These are phyloP conservation scores for Drosophila malerkotliana DNA, from an alignment of 1,140 invertebrate species.

Conservation along the genomic window DNA sequence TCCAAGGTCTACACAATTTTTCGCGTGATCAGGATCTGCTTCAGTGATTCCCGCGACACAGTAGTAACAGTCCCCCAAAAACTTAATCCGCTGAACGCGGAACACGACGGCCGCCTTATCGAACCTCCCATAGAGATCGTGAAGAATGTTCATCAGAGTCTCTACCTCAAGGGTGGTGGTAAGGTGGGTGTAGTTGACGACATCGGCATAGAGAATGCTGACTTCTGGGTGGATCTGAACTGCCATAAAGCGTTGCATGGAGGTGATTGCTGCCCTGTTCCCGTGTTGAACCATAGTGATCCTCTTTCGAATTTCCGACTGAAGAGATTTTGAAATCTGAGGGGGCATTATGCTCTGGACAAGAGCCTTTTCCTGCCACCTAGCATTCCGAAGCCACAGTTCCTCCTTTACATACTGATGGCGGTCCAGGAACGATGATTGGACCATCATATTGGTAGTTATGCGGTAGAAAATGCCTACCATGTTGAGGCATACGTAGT, in stretches of 20 bases:
- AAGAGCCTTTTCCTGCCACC: slow-evolving; percentile 93
- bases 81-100: slow-evolving; percentile 93
- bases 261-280: too few species aligned
- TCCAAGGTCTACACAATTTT: slow-evolving; percentile 93
- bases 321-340: slow-evolving; percentile 92
- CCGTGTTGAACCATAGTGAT: slow-evolving; percentile 84
- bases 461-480: slow-evolving; percentile 93
- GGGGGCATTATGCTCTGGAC: slow-evolving; percentile 94
- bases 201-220: slow-evolving; percentile 97
- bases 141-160: slow-evolving; percentile 94
- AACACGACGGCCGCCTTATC: slow-evolving; percentile 92
- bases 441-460: slow-evolving; percentile 93
- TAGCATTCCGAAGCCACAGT: slow-evolving; percentile 90
- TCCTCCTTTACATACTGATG: slow-evolving; percentile 93
- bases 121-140: slow-evolving; percentile 96
- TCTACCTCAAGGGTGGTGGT: slow-evolving; percentile 92
- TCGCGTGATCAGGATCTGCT: slow-evolving; percentile 90
- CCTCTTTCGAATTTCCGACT: slow-evolving; percentile 89
- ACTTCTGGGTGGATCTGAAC: slow-evolving; percentile 94
- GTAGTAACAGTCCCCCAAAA: slow-evolving; percentile 97
- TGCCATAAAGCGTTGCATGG: slow-evolving; percentile 89
- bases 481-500: slow-evolving; percentile 90
- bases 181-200: slow-evolving; percentile 97
- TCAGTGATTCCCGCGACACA: slow-evolving; percentile 94
- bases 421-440: slow-evolving; percentile 93